Evolutionary conservation across 2,113 vertebrate genomes (phyloP).

Genomic region (Ceratotherium simum): DNA sequence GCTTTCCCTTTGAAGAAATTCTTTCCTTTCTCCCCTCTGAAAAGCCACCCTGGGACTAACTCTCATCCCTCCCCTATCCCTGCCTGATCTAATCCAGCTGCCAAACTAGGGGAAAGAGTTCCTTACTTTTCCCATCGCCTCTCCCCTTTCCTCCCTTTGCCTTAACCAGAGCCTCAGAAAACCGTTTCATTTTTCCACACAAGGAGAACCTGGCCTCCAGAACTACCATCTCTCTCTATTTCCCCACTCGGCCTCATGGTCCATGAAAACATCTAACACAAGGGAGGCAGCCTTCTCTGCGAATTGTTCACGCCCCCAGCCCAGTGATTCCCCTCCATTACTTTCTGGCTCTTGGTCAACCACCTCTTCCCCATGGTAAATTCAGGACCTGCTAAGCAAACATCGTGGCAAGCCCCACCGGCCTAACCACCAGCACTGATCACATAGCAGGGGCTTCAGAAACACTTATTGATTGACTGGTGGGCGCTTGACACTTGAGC

Average conservation of each 20-base stretch:
- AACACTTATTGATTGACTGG: neutral
- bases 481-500: neutral
- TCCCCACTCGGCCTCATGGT: accelerated
- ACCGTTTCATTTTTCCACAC: neutral
- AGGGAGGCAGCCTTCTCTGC: no score
- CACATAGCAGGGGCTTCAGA: neutral
- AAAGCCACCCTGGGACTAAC: neutral
- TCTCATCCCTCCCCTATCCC: neutral
- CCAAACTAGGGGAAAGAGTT: neutral
- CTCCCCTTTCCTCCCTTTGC: neutral
- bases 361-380: neutral
- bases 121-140: no score
- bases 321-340: neutral
- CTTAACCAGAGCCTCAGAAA: neutral
- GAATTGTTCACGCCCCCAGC: accelerated
- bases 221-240: neutral
- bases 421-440: neutral
- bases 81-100: neutral
- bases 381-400: neutral
- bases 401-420: accelerated
- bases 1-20: neutral
- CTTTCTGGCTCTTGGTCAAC: neutral
- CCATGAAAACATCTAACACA: neutral
- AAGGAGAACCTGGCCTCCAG: no score
- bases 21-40: neutral